These are phyloP conservation scores for Apteryx mantelli DNA, from an alignment of 2,113 vertebrate species.

Conservation along the genomic window DNA sequence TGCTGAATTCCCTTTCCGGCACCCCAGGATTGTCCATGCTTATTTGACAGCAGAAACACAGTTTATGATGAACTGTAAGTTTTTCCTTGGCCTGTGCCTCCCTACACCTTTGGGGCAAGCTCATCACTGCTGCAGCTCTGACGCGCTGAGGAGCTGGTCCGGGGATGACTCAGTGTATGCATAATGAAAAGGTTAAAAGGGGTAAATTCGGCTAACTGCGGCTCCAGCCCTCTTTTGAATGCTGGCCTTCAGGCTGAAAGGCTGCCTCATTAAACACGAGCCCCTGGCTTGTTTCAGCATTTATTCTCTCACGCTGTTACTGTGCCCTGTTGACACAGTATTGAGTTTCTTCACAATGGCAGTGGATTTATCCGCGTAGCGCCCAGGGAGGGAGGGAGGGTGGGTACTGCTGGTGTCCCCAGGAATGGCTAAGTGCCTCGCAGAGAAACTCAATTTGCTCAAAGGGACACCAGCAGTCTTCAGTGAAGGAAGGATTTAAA, in stretches of 20 bases:
- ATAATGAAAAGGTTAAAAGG: neutral
- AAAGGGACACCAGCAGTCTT: neutral
- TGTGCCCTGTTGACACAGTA: fast-evolving
- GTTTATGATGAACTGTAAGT: neutral
- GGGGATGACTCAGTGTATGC: neutral
- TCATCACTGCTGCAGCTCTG: neutral
- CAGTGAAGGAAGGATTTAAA: neutral
- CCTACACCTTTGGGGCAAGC: neutral
- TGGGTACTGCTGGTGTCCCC: neutral
- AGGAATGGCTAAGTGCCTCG: neutral
- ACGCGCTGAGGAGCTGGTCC: neutral
- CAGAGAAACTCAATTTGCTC: neutral
- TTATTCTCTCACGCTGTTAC: fast-evolving
- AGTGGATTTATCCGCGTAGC: neutral
- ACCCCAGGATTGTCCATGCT: fast-evolving
- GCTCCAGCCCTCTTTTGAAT: neutral
- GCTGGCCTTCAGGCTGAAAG: neutral
- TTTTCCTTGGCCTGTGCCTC: neutral
- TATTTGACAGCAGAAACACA: neutral
- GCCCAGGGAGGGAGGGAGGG: neutral
- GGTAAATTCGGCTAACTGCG: neutral
- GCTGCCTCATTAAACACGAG: neutral
- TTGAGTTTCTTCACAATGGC: neutral
- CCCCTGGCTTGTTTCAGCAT: neutral
- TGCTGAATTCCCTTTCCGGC: neutral